Evolutionary conservation across 2,113 vertebrate genomes (phyloP).

Genomic region (Aspiorhynchus laticeps): DNA sequence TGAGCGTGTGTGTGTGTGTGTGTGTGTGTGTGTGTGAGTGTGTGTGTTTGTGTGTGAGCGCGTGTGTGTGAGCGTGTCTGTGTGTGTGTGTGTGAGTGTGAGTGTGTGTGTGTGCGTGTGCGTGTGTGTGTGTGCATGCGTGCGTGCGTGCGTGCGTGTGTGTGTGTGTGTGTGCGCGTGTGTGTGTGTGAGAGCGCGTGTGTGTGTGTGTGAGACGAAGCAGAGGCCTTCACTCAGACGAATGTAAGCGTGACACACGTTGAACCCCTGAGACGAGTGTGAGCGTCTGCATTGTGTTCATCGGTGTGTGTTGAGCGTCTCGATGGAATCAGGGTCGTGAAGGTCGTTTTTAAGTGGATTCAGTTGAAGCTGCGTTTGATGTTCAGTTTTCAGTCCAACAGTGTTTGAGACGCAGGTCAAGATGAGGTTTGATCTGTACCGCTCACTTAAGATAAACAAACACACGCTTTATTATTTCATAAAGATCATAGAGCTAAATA

Average conservation of each 20-base stretch:
- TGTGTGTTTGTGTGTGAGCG: background rate
- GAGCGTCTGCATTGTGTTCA: background rate
- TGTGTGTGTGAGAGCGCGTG: background rate
- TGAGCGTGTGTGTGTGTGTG: too few relatives aligned
- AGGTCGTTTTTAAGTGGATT: background rate
- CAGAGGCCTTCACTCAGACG: conserved; percentile 1
- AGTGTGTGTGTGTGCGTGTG: too few relatives aligned
- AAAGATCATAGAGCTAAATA: background rate
- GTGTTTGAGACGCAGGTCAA: background rate
- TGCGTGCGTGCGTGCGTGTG: background rate
- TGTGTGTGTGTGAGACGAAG: background rate
- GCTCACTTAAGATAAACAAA: background rate
- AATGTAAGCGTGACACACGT: too few relatives aligned
- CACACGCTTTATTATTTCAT: background rate
- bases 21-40: too few relatives aligned
- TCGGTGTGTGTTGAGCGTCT: background rate
- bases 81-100: too few relatives aligned
- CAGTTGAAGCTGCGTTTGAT: background rate
- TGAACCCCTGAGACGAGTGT: background rate
- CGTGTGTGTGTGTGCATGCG: too few relatives aligned
- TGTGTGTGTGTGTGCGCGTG: background rate
- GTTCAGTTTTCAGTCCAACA: background rate
- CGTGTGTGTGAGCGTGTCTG: too few relatives aligned
- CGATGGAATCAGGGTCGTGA: background rate
- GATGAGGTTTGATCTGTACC: background rate